Percentiles rank a stretch among this genome's conserved stretches.
phyloP scores from a whole-genome alignment of 2,113 vertebrate genomes.

The Erythrolamprus reginae region DNA sequence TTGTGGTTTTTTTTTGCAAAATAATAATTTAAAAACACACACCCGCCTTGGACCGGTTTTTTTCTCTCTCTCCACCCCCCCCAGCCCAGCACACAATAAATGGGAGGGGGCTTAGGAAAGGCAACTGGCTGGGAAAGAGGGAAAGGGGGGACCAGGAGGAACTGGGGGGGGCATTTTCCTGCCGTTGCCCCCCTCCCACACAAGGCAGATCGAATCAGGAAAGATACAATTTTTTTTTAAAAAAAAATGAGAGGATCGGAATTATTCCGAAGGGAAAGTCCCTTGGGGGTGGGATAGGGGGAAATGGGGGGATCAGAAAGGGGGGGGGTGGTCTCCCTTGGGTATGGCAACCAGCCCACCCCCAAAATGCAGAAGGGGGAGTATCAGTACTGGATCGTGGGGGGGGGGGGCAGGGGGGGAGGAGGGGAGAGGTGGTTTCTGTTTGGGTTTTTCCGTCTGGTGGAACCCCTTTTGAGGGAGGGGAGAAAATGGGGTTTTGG shows the following conservation, averaged over 20 bases:
- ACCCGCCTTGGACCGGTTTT: not conserved
- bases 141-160: accelerated
- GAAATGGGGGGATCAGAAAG: not conserved
- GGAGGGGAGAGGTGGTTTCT: not conserved
- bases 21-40: too few species aligned
- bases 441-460: not conserved
- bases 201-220: not conserved
- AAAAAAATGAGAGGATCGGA: not conserved
- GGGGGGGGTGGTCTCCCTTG: not conserved
- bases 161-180: not conserved
- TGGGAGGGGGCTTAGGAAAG: not conserved
- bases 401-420: too few species aligned
- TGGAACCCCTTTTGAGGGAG: not conserved
- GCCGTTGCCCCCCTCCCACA: accelerated
- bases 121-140: not conserved
- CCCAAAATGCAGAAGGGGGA: not conserved
- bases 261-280: not conserved
- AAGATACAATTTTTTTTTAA: too few species aligned
- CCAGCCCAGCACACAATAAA: not conserved
- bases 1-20: too few species aligned
- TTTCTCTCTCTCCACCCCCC: not conserved
- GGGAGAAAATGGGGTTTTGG: not conserved
- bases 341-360: not conserved
- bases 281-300: not conserved
- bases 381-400: too few species aligned